A percentile compares a stretch with the other conserved stretches of the same genome.
Conservation (phyloP, 2,888 invertebrate genomes). For the Phaonia tiefii region DNA sequence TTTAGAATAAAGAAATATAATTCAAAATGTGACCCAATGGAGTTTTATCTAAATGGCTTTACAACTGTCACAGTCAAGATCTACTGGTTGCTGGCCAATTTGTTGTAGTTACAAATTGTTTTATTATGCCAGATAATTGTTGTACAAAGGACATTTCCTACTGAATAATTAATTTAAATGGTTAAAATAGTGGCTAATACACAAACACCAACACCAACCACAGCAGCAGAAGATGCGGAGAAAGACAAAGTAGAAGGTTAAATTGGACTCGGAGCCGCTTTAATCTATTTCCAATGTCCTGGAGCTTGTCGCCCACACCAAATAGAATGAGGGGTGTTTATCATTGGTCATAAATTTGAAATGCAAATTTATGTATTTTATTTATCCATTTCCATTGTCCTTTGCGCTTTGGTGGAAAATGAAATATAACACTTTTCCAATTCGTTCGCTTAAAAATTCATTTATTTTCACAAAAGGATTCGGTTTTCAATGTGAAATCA, state of each 20-base stretch:
- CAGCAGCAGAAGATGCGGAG: neutral
- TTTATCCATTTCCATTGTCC: neutral
- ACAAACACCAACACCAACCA: too few species aligned
- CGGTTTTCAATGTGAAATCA: neutral
- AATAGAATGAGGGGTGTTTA: neutral
- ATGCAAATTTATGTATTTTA: conserved; percentile 53
- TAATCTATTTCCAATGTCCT: conserved; percentile 10
- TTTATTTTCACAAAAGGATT: conserved; percentile 23
- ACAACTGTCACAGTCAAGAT: conserved; percentile 38
- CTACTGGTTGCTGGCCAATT: conserved; percentile 50
- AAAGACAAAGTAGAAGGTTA: conserved; percentile 9
- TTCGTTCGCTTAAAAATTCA: neutral
- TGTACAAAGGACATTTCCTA: conserved; percentile 67
- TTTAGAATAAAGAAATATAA: conserved; percentile 15
- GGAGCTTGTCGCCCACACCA: neutral
- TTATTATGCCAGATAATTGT: conserved; percentile 71
- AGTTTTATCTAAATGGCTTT: conserved; percentile 65
- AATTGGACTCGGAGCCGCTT: neutral
- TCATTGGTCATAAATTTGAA: conserved; percentile 49
- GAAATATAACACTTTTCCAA: conserved; percentile 36
- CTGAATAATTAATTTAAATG: conserved; percentile 72
- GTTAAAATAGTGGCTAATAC: conserved; percentile 33
- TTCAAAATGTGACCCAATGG: conserved; percentile 41
- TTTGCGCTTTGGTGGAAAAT: neutral
- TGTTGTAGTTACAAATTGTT: conserved; percentile 66